phyloP scores from a whole-genome alignment of 92 coral and sea anemone species.

The Epizoanthus fatuus region DNA sequence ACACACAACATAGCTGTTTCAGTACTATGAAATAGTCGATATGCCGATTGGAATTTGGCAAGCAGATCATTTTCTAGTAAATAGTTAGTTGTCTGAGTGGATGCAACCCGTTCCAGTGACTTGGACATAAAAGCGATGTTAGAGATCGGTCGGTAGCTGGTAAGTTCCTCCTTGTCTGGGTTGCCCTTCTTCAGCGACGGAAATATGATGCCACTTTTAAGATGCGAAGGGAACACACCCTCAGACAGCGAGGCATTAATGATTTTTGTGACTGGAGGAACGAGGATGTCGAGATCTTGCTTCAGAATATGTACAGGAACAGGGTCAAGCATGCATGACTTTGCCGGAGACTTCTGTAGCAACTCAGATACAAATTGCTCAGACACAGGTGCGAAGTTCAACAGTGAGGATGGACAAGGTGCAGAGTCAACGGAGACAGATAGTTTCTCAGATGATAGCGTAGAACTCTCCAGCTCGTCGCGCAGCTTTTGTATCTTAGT shows the following conservation, averaged over 20 bases:
- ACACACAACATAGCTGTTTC: too few species aligned
- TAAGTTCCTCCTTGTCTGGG: too few species aligned
- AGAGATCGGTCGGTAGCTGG: too few species aligned
- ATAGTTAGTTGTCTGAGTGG: conserved; percentile 15
- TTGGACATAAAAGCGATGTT: too few species aligned
- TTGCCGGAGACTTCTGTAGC: conserved; percentile 2
- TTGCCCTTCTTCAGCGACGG: too few species aligned
- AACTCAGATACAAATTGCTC: not conserved
- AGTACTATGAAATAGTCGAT: too few species aligned
- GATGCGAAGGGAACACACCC: conserved; percentile 7
- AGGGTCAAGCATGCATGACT: conserved; percentile 21
- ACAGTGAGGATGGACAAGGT: too few species aligned
- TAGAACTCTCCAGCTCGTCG: conserved; percentile 3
- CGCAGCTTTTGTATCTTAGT: conserved; percentile 7
- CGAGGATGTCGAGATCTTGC: too few species aligned
- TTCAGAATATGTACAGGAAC: not conserved
- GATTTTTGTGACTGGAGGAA: not conserved
- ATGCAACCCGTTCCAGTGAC: too few species aligned
- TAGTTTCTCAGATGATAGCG: not conserved
- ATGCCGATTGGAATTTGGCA: not conserved
- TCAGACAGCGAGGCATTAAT: conserved; percentile 26
- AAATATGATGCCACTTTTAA: too few species aligned
- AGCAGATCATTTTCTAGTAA: conserved; percentile 13
- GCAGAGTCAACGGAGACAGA: not conserved
- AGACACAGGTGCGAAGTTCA: too few species aligned